Evolutionary conservation across 2,888 invertebrate species (phyloP).

Genomic region (Drosophila rubida): DNA sequence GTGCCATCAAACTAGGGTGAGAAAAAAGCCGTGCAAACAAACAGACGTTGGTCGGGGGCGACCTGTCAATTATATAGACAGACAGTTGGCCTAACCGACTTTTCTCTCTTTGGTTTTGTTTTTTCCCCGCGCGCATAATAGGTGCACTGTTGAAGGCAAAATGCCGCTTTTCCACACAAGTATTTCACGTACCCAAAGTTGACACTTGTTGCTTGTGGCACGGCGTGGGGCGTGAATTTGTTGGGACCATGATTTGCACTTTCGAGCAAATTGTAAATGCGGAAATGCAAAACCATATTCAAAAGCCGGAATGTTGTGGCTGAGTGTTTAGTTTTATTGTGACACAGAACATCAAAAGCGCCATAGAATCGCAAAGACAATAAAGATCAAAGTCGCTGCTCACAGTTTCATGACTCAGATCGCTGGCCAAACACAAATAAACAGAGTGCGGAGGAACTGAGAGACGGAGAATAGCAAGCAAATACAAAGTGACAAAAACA

Average conservation of each 20-base stretch:
- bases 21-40: slow-evolving; percentile 76
- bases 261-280: slow-evolving; percentile 51
- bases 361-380: slow-evolving; percentile 63
- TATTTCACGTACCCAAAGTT: slow-evolving; percentile 58
- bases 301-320: slow-evolving; percentile 35
- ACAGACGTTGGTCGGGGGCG: slow-evolving; percentile 43
- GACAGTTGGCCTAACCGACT: slow-evolving; percentile 70
- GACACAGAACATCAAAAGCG: slow-evolving; percentile 64
- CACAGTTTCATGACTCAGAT: slow-evolving; percentile 54
- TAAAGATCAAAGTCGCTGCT: slow-evolving; percentile 70
- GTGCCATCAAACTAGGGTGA: slow-evolving; percentile 70
- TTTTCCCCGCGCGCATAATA: slow-evolving; percentile 60
- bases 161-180: slow-evolving; percentile 47
- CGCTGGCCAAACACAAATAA: slow-evolving; percentile 28
- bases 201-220: slow-evolving; percentile 79
- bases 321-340: slow-evolving; percentile 56
- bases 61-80: slow-evolving; percentile 63
- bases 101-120: slow-evolving; percentile 22
- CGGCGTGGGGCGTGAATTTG: neutral
- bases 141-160: slow-evolving; percentile 64
- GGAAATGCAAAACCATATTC: slow-evolving; percentile 24
- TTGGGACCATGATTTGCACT: slow-evolving; percentile 33
- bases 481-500: slow-evolving; percentile 49
- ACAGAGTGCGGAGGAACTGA: slow-evolving; percentile 22
- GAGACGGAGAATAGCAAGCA: slow-evolving; percentile 28